Base-by-base conservation (phyloP, 2,113 vertebrate genomes). In the Aspiorhynchus laticeps region DNA sequence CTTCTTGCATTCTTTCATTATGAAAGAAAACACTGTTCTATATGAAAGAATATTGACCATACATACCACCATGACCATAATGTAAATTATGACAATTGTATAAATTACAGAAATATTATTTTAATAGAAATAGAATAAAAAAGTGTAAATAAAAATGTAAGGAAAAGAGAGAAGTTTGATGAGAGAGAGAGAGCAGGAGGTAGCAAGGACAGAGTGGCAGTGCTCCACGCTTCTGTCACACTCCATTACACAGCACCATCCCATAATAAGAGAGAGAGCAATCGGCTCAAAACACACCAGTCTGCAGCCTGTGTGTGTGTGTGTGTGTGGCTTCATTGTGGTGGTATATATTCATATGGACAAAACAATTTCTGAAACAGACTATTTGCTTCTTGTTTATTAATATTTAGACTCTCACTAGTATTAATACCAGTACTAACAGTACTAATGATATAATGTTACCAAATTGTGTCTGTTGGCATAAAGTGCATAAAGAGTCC, bases 211-310 rank as follows among this genome's bases (percentile, higher is more conserved):
- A 93, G 93, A 91, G 93, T 93, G 93, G 95, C 96, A 94, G 95
- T 95, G 93, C 96, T 95, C 93, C 95, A 93, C 91, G 95, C 95
- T 94, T 95, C 97, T 97, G 97, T 98, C 97, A 98, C 96, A 97
- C 96, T 96, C 97, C 96, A 97, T 97, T 97, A 97, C 95, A 94
- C 93, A 94, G 94, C 94, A 94, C 94, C 96, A 92, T 95, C 95
- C 95, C 94, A 92, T 97, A 96, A 97, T 96, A 96, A 97, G 97
- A 92, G 93, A 86, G 92, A 89, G 86, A 85, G 91, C 94, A 61
- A 61, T 61, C 56, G n/a, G 24, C 24, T 61, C 56, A 61, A 61
- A 61, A 10, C 56, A 95, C 93, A 95, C 91, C 51, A 86, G 69
- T 28, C 61, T 65, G 61, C 26, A 65, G 11, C n/a, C 9, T 7